Evolutionary conservation across 2,888 invertebrate species (phyloP).

Genomic region (Lepidonotus clava): DNA sequence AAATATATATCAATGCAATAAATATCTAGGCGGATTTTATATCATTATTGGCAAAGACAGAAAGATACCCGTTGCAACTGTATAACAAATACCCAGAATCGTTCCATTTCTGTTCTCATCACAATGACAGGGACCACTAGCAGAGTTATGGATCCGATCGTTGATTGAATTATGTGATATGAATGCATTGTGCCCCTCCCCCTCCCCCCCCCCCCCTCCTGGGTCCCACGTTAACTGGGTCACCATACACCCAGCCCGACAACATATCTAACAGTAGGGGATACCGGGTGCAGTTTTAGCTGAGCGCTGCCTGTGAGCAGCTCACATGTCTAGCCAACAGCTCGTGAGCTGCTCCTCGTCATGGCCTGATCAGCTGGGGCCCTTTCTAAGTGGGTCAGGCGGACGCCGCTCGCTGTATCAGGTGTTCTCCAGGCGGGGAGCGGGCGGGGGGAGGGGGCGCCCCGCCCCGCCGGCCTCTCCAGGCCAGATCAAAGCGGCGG

Average conservation of each 20-base stretch:
- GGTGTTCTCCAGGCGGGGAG: conserved; percentile 42
- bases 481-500: conserved; percentile 21
- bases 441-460: background rate
- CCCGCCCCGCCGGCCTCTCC: background rate
- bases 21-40: too few species aligned
- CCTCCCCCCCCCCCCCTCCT: background rate
- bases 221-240: background rate
- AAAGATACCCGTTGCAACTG: too few species aligned
- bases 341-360: background rate
- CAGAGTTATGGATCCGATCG: too few species aligned
- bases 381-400: conserved; percentile 23
- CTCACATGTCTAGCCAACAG: background rate
- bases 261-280: background rate
- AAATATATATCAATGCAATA: too few species aligned
- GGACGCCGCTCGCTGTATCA: conserved; percentile 5
- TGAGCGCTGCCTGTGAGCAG: background rate
- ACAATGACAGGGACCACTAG: too few species aligned
- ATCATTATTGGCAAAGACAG: too few species aligned
- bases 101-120: too few species aligned
- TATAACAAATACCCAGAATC: too few species aligned
- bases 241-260: background rate
- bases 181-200: background rate
- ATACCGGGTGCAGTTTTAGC: background rate
- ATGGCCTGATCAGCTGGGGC: background rate
- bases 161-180: background rate